Conservation (phyloP, 2,113 vertebrate genomes). For the Dasyprocta punctata region DNA sequence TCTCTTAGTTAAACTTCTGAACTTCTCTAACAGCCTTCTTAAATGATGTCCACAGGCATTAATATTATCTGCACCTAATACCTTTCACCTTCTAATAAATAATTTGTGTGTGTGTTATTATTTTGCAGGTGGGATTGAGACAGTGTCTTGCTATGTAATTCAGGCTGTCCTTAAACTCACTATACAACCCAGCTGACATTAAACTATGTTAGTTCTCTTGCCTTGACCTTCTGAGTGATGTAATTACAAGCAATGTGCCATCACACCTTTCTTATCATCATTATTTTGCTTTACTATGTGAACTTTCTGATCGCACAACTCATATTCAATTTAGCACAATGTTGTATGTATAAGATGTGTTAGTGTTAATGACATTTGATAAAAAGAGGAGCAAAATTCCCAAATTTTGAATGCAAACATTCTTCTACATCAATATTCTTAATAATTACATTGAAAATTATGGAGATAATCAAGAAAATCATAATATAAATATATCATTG, state of each 20-base stretch:
- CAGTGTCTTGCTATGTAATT: not conserved
- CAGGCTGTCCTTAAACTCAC: not conserved
- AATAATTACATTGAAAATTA: constrained; percentile 29
- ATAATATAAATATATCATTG: constrained; percentile 35
- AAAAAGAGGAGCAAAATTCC: not conserved
- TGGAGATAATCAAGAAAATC: not conserved
- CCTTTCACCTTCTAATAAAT: not conserved
- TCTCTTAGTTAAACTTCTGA: too few species aligned
- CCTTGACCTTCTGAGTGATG: not conserved
- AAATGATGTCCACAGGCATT: not conserved
- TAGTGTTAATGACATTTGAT: constrained; percentile 10
- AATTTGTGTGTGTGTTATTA: not conserved
- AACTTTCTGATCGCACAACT: not conserved
- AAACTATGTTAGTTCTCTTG: not conserved
- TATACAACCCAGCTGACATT: not conserved
- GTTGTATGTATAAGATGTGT: not conserved
- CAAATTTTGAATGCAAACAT: not conserved
- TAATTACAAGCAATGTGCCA: not conserved
- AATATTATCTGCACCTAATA: not conserved
- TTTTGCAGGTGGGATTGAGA: not conserved
- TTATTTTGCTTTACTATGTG: not conserved
- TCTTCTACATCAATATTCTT: not conserved
- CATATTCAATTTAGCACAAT: constrained; percentile 11
- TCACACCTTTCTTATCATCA: not conserved
- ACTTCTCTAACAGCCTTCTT: not conserved